Base-by-base conservation (phyloP, 2,113 vertebrate species). In the Rhinoderma darwinii region DNA sequence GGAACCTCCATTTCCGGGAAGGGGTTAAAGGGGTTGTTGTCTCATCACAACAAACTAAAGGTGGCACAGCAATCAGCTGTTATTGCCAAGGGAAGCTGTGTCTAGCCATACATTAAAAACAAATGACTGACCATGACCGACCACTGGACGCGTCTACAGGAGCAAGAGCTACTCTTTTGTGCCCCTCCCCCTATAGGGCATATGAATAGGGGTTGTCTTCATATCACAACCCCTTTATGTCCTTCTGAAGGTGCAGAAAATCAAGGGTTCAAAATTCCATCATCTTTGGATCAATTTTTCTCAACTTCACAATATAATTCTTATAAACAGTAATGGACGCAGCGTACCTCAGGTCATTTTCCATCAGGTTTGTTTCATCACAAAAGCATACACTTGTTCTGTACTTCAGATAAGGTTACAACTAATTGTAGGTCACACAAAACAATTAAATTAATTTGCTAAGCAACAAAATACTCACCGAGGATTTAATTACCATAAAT, bases 401-500 rank as follows among this genome's bases (percentile, higher is more conserved):
- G 50, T 37, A 56, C 66, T 61, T 75, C 27, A 50, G 47, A 87
- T 82, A 87, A 87, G 59, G 85, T 82, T 87, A 74, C 51, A 51
- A 47, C 78, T 82, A 82, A 87, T 73, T 82, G 85, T 87, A 87
- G 85, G 85, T 87, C 85, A 87, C 73, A 63, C 78, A 87, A 87
- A 73, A 87, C 85, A 82, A 82, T 87, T 87, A 75, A 87, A 87
- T 74, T 82, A 82, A 82, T 87, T 87, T 87, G 39, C 77, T 75
- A 82, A 87, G 85, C 85, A 74, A 87, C 85, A 82, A 87, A 87
- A 82, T 87, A 87, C 51, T 74, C 85, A 87, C 85, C 30, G 32
- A 87, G 85, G 85, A 87, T 87, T 87, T 87, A 87, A 87, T 82
- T 82, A 87, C 61, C 85, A 87, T 87, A 87, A 87, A 82, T 44